Evolutionary conservation across 2,113 vertebrate genomes (phyloP).

Genomic region (Rhegmatorhina hoffmannsi): DNA sequence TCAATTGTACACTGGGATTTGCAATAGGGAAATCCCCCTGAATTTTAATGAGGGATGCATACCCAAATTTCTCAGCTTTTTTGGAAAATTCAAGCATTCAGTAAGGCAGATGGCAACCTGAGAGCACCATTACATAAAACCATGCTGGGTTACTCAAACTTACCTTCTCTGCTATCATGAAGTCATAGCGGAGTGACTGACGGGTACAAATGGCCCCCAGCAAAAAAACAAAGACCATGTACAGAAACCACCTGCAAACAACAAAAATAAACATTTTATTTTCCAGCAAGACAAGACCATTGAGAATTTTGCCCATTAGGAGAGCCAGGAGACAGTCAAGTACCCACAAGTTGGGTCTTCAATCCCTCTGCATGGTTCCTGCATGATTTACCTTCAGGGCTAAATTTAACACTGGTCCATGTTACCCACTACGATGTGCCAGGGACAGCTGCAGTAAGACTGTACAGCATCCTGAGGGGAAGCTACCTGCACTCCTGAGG

Average conservation of each 20-base stretch:
- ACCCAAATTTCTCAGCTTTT: not conserved
- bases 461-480: rapidly evolving
- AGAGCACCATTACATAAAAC: not conserved
- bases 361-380: not conserved
- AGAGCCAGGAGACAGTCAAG: not conserved
- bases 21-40: not conserved
- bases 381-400: not conserved
- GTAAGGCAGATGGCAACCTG: not conserved
- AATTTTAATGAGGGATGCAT: not conserved
- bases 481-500: not conserved
- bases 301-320: not conserved
- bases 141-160: not conserved
- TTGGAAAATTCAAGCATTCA: not conserved
- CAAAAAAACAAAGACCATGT: conserved; percentile 94
- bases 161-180: conserved; percentile 99
- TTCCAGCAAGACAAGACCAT: not conserved
- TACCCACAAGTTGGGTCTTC: not conserved
- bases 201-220: conserved; percentile 93
- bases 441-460: not conserved
- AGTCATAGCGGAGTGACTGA: conserved; percentile 91
- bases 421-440: not conserved
- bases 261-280: not conserved
- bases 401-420: not conserved
- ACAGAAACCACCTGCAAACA: conserved; percentile 95
- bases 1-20: not conserved